phyloP scores from a whole-genome alignment of 2,113 vertebrate genomes.

The Labeo rohita region DNA sequence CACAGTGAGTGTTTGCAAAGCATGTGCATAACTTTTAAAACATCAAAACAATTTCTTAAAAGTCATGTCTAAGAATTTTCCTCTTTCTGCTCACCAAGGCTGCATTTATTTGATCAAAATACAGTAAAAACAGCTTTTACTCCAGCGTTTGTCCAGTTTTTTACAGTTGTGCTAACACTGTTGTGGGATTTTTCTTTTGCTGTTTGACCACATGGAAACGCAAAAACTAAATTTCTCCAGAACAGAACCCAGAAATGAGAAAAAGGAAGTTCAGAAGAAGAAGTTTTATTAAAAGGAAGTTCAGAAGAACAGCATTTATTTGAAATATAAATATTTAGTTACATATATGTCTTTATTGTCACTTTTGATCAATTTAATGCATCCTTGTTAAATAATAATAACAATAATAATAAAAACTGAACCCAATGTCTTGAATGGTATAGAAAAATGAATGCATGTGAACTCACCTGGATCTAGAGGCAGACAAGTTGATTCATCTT shows the following conservation, averaged over 20 bases:
- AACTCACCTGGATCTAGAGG: constrained; percentile 89
- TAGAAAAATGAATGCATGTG: not conserved
- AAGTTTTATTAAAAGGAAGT: not conserved
- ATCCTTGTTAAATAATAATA: not conserved
- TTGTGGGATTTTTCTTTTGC: too few relatives aligned
- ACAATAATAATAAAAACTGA: not conserved
- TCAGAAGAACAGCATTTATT: not conserved
- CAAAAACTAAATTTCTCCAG: too few relatives aligned
- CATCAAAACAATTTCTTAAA: not conserved
- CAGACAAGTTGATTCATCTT: constrained; percentile 71
- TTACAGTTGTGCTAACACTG: too few relatives aligned
- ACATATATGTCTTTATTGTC: not conserved
- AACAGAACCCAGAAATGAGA: too few relatives aligned
- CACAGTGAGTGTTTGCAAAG: not conserved
- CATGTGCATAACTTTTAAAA: not conserved
- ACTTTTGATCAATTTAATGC: not conserved
- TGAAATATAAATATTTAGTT: not conserved
- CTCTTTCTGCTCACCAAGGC: not conserved
- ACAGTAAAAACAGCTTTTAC: not conserved
- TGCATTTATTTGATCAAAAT: not conserved
- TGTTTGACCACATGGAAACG: too few relatives aligned
- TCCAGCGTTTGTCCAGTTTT: too few relatives aligned
- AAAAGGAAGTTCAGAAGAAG: not conserved
- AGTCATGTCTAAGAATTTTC: not conserved
- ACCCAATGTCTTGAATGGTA: not conserved